These are phyloP conservation scores for Dipodomys stephensi DNA, from an alignment of 2,113 vertebrate species.

Conservation along the genomic window DNA sequence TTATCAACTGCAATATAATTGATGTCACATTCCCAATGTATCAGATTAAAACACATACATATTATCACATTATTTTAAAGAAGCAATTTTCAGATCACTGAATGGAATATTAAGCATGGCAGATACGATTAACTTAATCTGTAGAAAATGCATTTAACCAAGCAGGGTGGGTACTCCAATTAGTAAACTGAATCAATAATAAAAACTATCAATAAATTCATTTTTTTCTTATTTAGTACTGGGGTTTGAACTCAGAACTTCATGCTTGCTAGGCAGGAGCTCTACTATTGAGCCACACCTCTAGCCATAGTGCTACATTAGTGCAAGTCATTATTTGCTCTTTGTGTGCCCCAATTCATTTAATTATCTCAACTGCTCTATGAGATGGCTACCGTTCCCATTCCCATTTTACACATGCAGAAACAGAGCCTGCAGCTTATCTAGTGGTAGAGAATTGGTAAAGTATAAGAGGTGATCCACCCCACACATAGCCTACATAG, in stretches of 20 bases:
- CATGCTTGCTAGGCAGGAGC: no score
- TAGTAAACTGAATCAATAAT: neutral
- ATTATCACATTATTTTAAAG: neutral
- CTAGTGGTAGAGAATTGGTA: neutral
- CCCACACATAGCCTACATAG: rapidly evolving
- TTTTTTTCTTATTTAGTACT: no score
- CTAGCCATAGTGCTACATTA: neutral
- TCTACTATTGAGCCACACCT: no score
- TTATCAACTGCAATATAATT: neutral
- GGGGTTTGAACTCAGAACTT: no score
- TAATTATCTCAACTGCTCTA: neutral
- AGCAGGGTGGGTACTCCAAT: neutral
- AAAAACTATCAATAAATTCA: neutral
- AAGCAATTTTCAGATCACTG: constrained; percentile 45
- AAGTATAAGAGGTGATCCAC: rapidly evolving
- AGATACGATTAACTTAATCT: neutral
- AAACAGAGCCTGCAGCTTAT: neutral
- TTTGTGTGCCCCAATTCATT: neutral
- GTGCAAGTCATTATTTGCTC: neutral
- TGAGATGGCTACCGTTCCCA: neutral
- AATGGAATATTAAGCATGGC: neutral
- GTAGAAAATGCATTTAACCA: neutral
- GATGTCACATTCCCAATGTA: neutral
- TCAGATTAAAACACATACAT: neutral
- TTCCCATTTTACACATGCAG: neutral